Conservation (phyloP, 2,113 vertebrate species). For the Chlamydotis undulata region DNA sequence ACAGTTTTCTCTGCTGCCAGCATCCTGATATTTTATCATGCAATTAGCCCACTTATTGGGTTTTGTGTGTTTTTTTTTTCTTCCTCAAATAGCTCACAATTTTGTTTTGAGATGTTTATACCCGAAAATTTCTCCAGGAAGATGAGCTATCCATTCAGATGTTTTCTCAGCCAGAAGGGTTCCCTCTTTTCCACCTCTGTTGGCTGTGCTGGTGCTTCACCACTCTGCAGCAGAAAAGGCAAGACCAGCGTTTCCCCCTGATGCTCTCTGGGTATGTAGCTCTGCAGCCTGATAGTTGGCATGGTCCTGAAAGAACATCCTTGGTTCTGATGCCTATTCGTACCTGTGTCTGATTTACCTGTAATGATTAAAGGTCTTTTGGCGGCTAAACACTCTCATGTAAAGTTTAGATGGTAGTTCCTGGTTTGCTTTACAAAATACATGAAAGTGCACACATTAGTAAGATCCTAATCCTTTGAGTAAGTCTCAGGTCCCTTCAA, state of each 20-base stretch:
- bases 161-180: not conserved
- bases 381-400: not conserved
- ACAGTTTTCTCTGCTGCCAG: not conserved
- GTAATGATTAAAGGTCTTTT: not conserved
- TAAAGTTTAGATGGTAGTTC: not conserved
- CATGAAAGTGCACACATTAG: accelerated
- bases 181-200: not conserved
- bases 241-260: not conserved
- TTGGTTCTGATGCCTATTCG: not conserved
- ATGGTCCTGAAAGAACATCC: accelerated
- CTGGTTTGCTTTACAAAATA: not conserved
- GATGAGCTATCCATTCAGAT: not conserved
- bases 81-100: not conserved
- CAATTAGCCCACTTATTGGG: not conserved
- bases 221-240: not conserved
- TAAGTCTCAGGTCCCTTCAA: not conserved
- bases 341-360: not conserved
- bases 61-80: not conserved
- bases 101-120: not conserved
- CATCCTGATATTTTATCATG: not conserved
- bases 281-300: not conserved
- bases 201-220: not conserved
- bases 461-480: not conserved
- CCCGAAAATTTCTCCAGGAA: not conserved
- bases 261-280: not conserved